These are phyloP conservation scores for Eubasilissa splendida DNA, from an alignment of 2,888 invertebrate species.

Conservation along the genomic window DNA sequence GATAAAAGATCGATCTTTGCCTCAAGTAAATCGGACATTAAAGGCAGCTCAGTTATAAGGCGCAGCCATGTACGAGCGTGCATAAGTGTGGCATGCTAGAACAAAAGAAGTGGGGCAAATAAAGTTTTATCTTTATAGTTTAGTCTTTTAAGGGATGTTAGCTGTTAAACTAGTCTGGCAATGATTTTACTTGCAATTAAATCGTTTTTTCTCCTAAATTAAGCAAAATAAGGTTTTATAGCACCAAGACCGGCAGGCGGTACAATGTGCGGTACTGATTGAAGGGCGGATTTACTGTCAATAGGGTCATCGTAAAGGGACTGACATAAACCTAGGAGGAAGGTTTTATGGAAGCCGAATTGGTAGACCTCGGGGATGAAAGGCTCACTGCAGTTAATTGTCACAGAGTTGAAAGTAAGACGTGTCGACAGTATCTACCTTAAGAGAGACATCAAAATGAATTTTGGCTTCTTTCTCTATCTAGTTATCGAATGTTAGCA, in stretches of 20 bases:
- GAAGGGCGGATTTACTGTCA: constrained; percentile 55
- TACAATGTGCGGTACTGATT: constrained; percentile 49
- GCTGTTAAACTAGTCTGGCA: neutral
- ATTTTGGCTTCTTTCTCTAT: too few relatives aligned
- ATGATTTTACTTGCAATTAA: constrained; percentile 29
- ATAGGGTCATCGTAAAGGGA: constrained; percentile 57
- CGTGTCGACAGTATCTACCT: neutral
- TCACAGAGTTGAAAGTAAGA: constrained; percentile 21
- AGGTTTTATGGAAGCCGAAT: constrained; percentile 15
- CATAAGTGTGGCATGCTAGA: too few relatives aligned
- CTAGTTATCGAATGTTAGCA: too few relatives aligned
- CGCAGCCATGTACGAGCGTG: too few relatives aligned
- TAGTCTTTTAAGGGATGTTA: neutral
- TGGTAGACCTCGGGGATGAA: constrained; percentile 13
- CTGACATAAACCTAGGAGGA: constrained; percentile 42
- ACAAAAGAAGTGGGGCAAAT: too few relatives aligned
- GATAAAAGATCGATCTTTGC: too few relatives aligned
- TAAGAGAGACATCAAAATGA: too few relatives aligned
- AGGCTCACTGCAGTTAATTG: constrained; percentile 49
- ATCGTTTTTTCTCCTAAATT: constrained; percentile 34
- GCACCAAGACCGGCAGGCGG: constrained; percentile 27
- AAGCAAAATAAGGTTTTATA: constrained; percentile 24
- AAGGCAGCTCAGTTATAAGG: too few relatives aligned
- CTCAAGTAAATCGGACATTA: too few relatives aligned
- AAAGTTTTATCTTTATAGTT: neutral